phyloP scores from a whole-genome alignment of 2,888 invertebrate species.

The Drosophila suboccidentalis region DNA sequence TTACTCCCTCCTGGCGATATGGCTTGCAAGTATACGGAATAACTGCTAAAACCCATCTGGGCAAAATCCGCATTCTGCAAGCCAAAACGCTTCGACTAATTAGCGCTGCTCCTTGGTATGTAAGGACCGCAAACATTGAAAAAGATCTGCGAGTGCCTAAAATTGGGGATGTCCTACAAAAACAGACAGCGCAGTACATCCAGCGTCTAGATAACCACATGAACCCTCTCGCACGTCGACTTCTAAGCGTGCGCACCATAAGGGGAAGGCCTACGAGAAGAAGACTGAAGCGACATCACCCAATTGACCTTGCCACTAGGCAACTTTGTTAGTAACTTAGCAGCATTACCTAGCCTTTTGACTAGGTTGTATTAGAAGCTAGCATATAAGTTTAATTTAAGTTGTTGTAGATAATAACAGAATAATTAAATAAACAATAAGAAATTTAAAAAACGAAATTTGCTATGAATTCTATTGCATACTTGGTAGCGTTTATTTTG shows the following conservation, averaged over 20 bases:
- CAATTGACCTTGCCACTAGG: not conserved
- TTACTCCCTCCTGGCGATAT: not conserved
- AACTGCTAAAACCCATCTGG: not conserved
- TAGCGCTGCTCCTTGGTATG: not conserved
- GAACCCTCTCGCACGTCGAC: not conserved
- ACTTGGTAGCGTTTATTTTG: constrained; percentile 36
- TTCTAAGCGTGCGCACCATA: not conserved
- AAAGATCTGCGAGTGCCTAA: too few species aligned
- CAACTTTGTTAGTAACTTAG: too few species aligned
- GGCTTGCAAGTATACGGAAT: not conserved
- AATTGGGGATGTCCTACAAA: too few species aligned
- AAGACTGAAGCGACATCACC: not conserved
- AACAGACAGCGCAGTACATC: too few species aligned
- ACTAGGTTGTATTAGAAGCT: too few species aligned
- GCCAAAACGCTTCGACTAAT: not conserved
- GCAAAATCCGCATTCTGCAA: not conserved
- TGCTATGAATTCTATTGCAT: constrained; percentile 4
- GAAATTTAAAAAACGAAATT: not conserved
- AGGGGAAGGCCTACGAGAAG: too few species aligned
- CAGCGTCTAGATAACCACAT: too few species aligned
- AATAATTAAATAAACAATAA: too few species aligned
- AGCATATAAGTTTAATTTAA: too few species aligned
- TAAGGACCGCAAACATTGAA: too few species aligned
- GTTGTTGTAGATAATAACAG: too few species aligned
- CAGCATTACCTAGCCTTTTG: too few species aligned